Percentiles rank a stretch among this genome's conserved stretches.
Conservation (phyloP, 2,888 invertebrate species). For the Netelia inedita region DNA sequence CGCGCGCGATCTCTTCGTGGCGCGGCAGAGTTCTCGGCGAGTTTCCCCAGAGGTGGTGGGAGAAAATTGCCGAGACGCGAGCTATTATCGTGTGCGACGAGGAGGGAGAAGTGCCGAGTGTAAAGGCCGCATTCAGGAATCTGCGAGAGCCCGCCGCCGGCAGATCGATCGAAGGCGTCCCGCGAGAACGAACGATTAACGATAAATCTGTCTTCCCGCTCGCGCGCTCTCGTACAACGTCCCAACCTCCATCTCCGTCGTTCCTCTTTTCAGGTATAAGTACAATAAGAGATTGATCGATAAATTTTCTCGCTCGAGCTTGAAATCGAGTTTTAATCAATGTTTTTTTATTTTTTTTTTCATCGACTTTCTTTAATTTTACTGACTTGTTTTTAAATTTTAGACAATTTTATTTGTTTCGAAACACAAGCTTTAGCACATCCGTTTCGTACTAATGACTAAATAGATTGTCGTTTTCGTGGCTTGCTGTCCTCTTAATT, state of each 20-base stretch:
- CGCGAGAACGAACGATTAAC: slow-evolving; percentile 56
- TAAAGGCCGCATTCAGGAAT: slow-evolving; percentile 31
- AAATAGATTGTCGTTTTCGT: slow-evolving; percentile 78
- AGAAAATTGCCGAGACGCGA: slow-evolving; percentile 57
- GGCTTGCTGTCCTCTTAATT: slow-evolving; percentile 75
- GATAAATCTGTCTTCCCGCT: slow-evolving; percentile 58
- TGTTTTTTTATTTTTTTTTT: background rate
- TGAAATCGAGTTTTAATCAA: no score
- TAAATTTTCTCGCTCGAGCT: background rate
- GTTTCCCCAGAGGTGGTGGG: slow-evolving; percentile 16
- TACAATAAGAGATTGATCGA: background rate
- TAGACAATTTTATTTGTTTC: slow-evolving; percentile 75
- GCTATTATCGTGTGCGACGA: slow-evolving; percentile 41
- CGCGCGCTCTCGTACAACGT: slow-evolving; percentile 22
- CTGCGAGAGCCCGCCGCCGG: slow-evolving; percentile 7
- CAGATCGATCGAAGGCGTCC: slow-evolving; percentile 50
- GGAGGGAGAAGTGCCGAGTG: slow-evolving; percentile 48
- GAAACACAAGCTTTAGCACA: slow-evolving; percentile 58
- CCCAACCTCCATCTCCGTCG: background rate
- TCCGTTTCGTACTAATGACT: slow-evolving; percentile 33
- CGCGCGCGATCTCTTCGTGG: slow-evolving; percentile 1
- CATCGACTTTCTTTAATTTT: slow-evolving; percentile 40
- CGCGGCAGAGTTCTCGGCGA: slow-evolving; percentile 28
- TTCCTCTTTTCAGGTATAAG: background rate
- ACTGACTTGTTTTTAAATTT: slow-evolving; percentile 65